Conservation (phyloP, 2,113 vertebrate genomes). For the human (Homo sapiens) region DNA sequence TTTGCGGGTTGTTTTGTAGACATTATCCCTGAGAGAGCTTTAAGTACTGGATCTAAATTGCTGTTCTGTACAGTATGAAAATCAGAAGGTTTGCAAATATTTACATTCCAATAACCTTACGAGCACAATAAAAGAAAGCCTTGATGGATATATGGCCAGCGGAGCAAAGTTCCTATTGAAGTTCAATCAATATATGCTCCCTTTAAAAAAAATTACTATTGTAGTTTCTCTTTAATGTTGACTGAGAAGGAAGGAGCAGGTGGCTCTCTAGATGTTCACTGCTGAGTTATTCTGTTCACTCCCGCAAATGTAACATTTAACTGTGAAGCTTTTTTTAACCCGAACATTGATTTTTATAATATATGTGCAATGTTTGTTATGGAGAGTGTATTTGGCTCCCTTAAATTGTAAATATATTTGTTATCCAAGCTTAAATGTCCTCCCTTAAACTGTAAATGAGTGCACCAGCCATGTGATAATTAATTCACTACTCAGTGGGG, state of each 20-base stretch:
- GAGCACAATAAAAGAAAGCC: not conserved
- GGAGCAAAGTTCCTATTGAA: not conserved
- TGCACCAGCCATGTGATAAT: not conserved
- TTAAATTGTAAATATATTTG: not conserved
- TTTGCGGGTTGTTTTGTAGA: not conserved
- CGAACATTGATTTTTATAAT: conserved; percentile 47
- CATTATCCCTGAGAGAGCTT: not conserved
- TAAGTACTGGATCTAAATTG: not conserved
- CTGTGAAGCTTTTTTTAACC: not conserved
- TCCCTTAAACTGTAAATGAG: not conserved
- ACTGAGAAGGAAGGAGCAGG: not conserved
- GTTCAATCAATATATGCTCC: not conserved
- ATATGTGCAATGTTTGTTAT: not conserved
- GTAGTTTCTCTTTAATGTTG: not conserved
- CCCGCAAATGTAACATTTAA: not conserved
- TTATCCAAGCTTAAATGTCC: not conserved
- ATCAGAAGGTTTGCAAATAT: conserved; percentile 6
- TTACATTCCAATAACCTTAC: not conserved
- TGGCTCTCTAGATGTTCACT: not conserved
- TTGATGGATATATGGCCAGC: not conserved
- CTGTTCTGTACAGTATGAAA: not conserved
- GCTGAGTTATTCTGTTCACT: not conserved
- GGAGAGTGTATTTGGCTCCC: not conserved
- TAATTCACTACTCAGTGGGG: not conserved
- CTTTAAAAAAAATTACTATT: not conserved